Base-by-base conservation (phyloP, 2,888 invertebrate species). In the Taenaris catops region DNA sequence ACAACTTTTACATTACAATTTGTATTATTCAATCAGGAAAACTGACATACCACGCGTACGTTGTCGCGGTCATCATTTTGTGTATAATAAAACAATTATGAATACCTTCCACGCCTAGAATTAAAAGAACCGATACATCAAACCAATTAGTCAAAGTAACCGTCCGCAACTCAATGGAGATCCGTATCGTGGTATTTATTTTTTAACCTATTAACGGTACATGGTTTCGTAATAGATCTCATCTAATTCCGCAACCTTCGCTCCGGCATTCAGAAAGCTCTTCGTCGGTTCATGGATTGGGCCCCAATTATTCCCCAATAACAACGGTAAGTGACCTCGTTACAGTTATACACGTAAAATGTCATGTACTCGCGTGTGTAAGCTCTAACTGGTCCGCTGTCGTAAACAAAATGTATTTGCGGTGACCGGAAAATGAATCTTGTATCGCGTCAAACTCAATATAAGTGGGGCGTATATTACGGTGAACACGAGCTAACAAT, bases 311-410 rank as follows among this genome's bases (percentile, higher is more conserved):
- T 66, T 64, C 67, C 59, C 65, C 62, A 72, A 73, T 72, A 70
- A 52, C 68, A 71, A 64, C 67, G 63, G 68, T 72, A 66, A 63
- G 58, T 67, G 71, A 68, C 83, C 81, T 81, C 79, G 83, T 76
- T 81, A 79, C 74, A 75, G 71, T 74, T 80, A 71, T 68, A 38
- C 43, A 45, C 34, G 44, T 49, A 71, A 80, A 81, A 81, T 81
- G 80, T 81, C 81, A 79, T 66, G 63, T 65, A 67, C n/a, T n/a
- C 69, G 71, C 69, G 57, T 62, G 42, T 34, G 34, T 40, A 39
- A 62, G 68, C 67, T 48, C 48, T 50, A 64, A 69, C 68, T 61
- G 62, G 68, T 68, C 40, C 42, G 39, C 42, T 35, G 43, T 46
- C 40, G 42, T 52, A 47, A 39, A 44, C 44, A 46, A 44, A 45